Evolutionary conservation across 2,888 invertebrate genomes (phyloP).

Genomic region (Polydrusus pterygomalis): DNA sequence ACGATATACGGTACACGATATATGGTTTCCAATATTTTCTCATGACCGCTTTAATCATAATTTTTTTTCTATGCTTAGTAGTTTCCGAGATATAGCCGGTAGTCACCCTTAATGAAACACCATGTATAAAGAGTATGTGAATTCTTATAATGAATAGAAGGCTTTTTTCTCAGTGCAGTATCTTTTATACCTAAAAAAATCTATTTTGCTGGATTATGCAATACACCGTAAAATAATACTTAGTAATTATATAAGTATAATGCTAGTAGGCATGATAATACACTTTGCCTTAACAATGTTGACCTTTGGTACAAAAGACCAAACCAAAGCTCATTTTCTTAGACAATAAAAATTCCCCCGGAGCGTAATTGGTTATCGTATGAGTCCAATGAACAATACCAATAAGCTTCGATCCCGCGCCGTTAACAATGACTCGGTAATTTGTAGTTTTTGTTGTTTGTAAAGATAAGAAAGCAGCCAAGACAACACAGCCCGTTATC

Average conservation of each 20-base stretch:
- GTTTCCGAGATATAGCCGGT: no score
- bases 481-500: slow-evolving; percentile 35
- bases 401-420: slow-evolving; percentile 44
- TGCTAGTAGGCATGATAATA: slow-evolving; percentile 24
- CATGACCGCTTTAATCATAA: no score
- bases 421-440: slow-evolving; percentile 52
- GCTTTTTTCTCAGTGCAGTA: no score
- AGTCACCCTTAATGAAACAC: no score
- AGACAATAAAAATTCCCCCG: slow-evolving; percentile 39
- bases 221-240: no score
- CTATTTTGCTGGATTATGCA: no score
- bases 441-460: slow-evolving; percentile 50
- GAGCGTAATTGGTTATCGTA: slow-evolving; percentile 44
- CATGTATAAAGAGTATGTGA: no score
- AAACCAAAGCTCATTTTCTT: slow-evolving; percentile 34
- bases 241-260: not conserved
- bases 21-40: no score
- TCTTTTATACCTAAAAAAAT: no score
- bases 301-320: slow-evolving; percentile 32
- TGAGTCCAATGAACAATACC: slow-evolving; percentile 47
- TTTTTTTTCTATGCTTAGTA: no score
- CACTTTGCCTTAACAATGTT: slow-evolving; percentile 26
- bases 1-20: no score
- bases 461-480: slow-evolving; percentile 41
- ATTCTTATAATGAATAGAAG: no score